These are phyloP conservation scores for Acanthopleura granulata DNA, from an alignment of 2,888 invertebrate species.

Conservation along the genomic window DNA sequence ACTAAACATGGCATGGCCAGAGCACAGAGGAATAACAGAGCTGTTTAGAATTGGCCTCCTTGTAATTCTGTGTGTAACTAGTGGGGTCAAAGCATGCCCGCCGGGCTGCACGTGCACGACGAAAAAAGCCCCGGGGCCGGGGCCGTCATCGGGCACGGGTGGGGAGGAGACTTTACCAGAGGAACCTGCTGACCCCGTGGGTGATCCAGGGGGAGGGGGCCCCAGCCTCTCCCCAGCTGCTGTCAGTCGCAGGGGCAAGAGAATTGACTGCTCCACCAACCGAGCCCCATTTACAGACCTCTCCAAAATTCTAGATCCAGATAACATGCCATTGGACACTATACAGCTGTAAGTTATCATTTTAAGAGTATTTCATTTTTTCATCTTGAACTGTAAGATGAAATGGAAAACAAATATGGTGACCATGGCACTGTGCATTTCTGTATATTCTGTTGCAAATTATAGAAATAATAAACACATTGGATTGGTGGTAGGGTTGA, in stretches of 20 bases:
- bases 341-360: constrained; percentile 22
- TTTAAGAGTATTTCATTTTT: neutral
- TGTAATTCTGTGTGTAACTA: neutral
- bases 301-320: constrained; percentile 8
- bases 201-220: neutral
- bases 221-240: neutral
- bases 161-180: neutral
- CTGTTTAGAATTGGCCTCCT: neutral
- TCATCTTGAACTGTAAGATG: too few relatives aligned
- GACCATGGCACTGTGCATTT: too few relatives aligned
- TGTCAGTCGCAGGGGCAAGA: constrained; percentile 4
- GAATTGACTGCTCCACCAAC: constrained; percentile 21
- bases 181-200: neutral
- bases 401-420: too few relatives aligned
- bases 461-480: too few relatives aligned
- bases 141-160: neutral
- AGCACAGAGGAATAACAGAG: neutral
- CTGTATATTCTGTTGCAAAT: too few relatives aligned
- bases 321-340: constrained; percentile 12
- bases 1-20: neutral
- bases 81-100: neutral
- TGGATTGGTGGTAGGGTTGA: too few relatives aligned
- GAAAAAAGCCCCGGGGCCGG: neutral
- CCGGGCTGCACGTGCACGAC: neutral
- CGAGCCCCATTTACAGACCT: constrained; percentile 20